These are phyloP conservation scores for Drosophila watanabei DNA, from an alignment of 1,140 invertebrate species.

Conservation along the genomic window DNA sequence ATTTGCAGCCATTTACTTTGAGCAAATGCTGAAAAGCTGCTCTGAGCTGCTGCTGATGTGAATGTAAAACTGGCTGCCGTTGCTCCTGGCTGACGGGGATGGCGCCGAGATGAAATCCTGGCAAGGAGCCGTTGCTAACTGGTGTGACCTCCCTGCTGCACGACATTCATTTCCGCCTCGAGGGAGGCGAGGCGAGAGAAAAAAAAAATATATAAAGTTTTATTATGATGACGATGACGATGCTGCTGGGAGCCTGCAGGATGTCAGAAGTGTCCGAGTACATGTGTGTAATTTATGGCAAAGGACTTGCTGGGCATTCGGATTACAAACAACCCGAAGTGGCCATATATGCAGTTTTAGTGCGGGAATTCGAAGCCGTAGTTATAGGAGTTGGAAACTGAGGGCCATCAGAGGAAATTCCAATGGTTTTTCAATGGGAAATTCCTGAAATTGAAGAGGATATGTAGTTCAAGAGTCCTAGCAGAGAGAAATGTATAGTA, in stretches of 20 bases:
- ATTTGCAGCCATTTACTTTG: slow-evolving; percentile 75
- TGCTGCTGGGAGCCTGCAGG: slow-evolving; percentile 12
- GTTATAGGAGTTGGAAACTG: background rate
- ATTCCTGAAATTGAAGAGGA: background rate
- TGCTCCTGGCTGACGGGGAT: background rate
- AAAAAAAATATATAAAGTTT: slow-evolving; percentile 75
- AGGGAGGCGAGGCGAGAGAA: slow-evolving; percentile 25
- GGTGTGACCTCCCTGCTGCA: slow-evolving; percentile 27
- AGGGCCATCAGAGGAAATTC: background rate
- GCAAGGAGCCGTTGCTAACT: slow-evolving; percentile 27
- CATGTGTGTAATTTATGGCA: slow-evolving; percentile 61
- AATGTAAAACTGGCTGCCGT: slow-evolving; percentile 5
- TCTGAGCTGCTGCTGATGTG: slow-evolving; percentile 26
- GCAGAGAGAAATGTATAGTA: background rate
- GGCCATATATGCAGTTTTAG: slow-evolving; percentile 12
- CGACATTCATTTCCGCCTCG: slow-evolving; percentile 71
- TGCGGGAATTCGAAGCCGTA: slow-evolving; percentile 18
- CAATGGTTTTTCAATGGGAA: background rate
- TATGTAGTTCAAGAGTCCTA: background rate
- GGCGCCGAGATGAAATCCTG: slow-evolving; percentile 14
- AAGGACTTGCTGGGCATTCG: slow-evolving; percentile 32
- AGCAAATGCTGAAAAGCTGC: slow-evolving; percentile 55
- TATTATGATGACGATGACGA: slow-evolving; percentile 60
- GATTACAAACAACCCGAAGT: slow-evolving; percentile 35
- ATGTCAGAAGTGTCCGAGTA: slow-evolving; percentile 9